Conservation (phyloP, 2,113 vertebrate genomes). For the Acanthochromis polyacanthus region DNA sequence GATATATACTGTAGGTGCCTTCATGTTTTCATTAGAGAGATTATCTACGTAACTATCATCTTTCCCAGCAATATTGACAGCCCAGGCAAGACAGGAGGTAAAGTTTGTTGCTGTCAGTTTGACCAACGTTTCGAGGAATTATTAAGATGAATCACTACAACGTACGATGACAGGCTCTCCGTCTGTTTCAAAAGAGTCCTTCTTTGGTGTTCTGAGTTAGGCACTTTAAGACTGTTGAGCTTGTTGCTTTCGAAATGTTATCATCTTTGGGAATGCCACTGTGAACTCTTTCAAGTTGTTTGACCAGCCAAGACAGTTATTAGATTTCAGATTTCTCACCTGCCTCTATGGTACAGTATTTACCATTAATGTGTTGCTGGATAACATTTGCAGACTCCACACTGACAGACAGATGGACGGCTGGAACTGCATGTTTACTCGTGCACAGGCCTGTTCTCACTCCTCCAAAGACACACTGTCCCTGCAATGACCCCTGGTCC, state of each 20-base stretch:
- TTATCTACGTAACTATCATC: background rate
- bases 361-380: background rate
- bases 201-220: background rate
- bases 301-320: constrained; percentile 19
- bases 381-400: background rate
- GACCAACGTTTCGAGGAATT: too few relatives aligned
- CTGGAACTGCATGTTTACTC: constrained; percentile 28
- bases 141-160: background rate
- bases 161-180: constrained; percentile 3
- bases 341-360: constrained; percentile 10
- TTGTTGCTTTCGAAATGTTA: constrained; percentile 8
- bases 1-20: constrained; percentile 47
- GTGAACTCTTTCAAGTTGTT: constrained; percentile 49
- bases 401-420: background rate
- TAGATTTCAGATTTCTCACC: constrained; percentile 6
- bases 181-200: constrained; percentile 13
- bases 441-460: background rate
- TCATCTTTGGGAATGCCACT: constrained; percentile 24
- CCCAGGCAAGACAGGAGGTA: background rate
- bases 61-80: constrained; percentile 15
- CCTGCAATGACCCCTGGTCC: constrained; percentile 4
- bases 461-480: constrained; percentile 12
- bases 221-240: background rate
- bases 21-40: constrained; percentile 16
- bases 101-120: too few relatives aligned